Conservation (phyloP, 2,113 vertebrate genomes). For the Psettodes erumei region DNA sequence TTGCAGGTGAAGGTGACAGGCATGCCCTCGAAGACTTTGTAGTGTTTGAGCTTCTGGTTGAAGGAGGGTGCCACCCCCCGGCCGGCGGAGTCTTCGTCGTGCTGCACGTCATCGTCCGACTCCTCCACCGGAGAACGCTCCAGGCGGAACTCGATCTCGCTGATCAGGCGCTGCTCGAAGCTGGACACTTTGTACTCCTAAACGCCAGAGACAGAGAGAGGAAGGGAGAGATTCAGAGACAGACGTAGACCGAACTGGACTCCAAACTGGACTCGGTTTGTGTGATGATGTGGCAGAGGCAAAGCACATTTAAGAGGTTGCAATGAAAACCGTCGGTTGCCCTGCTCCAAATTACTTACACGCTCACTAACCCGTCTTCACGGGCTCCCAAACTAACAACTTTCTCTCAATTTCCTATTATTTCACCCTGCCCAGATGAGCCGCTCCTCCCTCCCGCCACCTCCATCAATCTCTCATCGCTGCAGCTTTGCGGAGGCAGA, state of each 20-base stretch:
- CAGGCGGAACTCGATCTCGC: conserved; percentile 96
- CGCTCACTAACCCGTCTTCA: conserved; percentile 31
- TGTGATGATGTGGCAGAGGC: not conserved
- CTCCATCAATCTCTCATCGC: conserved; percentile 58
- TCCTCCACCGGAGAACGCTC: conserved; percentile 96
- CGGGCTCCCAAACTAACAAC: conserved; percentile 31
- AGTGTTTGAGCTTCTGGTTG: conserved; percentile 93
- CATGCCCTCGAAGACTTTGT: conserved; percentile 98
- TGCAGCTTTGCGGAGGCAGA: conserved; percentile 33
- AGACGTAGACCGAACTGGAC: not conserved
- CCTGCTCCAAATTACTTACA: not conserved
- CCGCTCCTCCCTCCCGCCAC: conserved; percentile 42
- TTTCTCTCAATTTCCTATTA: conserved; percentile 46
- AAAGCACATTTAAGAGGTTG: conserved; percentile 2
- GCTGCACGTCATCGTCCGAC: conserved; percentile 89
- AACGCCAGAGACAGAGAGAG: not conserved
- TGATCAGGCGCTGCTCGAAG: conserved; percentile 97
- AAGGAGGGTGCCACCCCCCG: conserved; percentile 84
- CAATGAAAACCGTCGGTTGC: not conserved
- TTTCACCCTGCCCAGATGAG: conserved; percentile 17
- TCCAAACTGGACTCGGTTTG: not conserved
- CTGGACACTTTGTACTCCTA: conserved; percentile 99
- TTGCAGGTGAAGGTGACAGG: conserved; percentile 94
- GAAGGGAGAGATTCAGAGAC: not conserved
- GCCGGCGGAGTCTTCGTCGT: conserved; percentile 82